Percentiles rank a stretch among this genome's conserved stretches.
Conservation (phyloP, 1,140 invertebrate genomes). For the Ditylenchus dipsaci region DNA sequence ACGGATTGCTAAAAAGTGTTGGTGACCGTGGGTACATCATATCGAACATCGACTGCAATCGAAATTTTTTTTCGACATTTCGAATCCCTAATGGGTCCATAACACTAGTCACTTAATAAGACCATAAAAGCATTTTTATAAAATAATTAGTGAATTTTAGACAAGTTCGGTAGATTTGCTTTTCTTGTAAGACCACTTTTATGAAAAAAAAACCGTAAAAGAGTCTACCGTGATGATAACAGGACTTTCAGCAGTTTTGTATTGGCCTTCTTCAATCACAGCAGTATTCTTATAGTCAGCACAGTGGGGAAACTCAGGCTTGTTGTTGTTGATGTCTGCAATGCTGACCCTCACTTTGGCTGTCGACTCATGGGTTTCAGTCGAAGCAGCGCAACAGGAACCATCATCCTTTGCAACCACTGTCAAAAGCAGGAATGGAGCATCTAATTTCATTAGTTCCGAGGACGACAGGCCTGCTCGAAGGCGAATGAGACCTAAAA, state of each 20-base stretch:
- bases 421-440: conserved; percentile 45
- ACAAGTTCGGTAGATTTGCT: too few relatives aligned
- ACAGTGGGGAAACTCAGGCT: conserved; percentile 45
- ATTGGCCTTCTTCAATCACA: conserved; percentile 45
- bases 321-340: conserved; percentile 54
- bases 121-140: too few relatives aligned
- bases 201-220: too few relatives aligned
- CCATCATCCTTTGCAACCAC: conserved; percentile 53
- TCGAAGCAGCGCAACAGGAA: conserved; percentile 39
- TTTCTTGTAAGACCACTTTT: too few relatives aligned
- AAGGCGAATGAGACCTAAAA: conserved; percentile 49
- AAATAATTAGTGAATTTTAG: too few relatives aligned
- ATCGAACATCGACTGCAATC: too few relatives aligned
- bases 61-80: too few relatives aligned
- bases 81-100: too few relatives aligned
- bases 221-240: conserved; percentile 12
- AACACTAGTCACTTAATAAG: too few relatives aligned
- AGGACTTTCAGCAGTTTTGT: conserved; percentile 30
- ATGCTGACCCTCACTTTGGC: conserved; percentile 46
- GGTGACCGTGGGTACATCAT: too few relatives aligned
- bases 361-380: not conserved
- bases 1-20: too few relatives aligned
- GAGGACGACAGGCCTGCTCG: conserved; percentile 23
- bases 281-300: conserved; percentile 37
- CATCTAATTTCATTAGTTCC: conserved; percentile 28